Conservation (phyloP, 2,113 vertebrate genomes). For the Steatornis caripensis region DNA sequence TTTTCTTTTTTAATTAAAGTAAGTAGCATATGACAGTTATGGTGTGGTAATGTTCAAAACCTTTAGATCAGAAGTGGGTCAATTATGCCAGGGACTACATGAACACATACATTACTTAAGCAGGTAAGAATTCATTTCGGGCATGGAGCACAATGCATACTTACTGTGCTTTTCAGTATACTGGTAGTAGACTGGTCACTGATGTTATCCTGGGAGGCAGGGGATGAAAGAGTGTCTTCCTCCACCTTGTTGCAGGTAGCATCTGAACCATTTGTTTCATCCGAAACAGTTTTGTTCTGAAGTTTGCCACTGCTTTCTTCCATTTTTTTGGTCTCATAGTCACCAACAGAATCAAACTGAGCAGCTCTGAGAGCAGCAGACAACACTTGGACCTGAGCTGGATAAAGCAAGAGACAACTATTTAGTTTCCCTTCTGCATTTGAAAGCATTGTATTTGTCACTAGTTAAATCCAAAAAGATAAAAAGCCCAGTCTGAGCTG, state of each 20-base stretch:
- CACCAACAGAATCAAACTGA: conserved; percentile 73
- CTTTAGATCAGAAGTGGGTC: neutral
- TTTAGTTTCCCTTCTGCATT: neutral
- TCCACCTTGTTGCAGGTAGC: neutral
- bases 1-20: neutral
- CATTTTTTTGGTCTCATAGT: neutral
- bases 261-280: neutral
- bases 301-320: neutral
- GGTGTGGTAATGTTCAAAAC: neutral
- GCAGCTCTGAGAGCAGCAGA: conserved; percentile 83
- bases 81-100: neutral
- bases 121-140: neutral
- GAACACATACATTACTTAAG: neutral
- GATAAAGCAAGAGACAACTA: neutral
- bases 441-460: neutral
- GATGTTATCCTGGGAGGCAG: neutral
- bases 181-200: neutral
- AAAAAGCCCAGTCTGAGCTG: neutral
- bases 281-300: neutral
- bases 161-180: conserved; percentile 48
- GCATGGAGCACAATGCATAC: neutral
- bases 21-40: neutral
- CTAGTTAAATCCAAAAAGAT: neutral
- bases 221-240: neutral
- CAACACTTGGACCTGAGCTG: conserved; percentile 86